Evolutionary conservation across 2,113 vertebrate genomes (phyloP).

Genomic region (Caloenas nicobarica): DNA sequence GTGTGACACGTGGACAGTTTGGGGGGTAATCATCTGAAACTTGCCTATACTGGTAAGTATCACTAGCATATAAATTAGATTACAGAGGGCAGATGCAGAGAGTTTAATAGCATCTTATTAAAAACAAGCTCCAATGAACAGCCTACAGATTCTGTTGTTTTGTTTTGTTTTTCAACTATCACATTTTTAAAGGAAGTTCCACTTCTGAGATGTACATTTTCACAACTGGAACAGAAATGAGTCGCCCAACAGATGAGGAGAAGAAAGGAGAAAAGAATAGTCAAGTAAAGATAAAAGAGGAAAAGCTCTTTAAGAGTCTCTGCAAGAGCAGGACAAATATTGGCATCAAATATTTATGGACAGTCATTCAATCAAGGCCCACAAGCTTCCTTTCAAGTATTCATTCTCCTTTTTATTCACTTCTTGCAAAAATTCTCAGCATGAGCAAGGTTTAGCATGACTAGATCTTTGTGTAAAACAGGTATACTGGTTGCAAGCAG

Average conservation of each 20-base stretch:
- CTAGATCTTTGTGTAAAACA: neutral
- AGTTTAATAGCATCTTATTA: neutral
- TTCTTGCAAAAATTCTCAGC: neutral
- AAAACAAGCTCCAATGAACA: neutral
- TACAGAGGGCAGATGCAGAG: neutral
- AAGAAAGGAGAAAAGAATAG: neutral
- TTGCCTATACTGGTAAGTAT: neutral
- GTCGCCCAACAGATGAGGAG: neutral
- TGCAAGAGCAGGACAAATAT: conserved; percentile 39
- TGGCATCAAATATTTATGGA: conserved; percentile 60
- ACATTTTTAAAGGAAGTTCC: neutral
- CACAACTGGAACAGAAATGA: neutral
- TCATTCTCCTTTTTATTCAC: conserved; percentile 20
- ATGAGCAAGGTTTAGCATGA: neutral
- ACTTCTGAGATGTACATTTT: neutral
- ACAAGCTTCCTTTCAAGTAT: conserved; percentile 9
- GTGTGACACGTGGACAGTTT: neutral
- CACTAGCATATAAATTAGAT: neutral
- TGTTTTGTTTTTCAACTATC: neutral
- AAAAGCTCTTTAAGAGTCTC: neutral
- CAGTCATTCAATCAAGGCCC: conserved; percentile 49
- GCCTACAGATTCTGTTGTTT: neutral
- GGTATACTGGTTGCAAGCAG: neutral
- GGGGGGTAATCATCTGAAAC: neutral
- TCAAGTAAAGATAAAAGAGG: neutral